These are phyloP conservation scores for Trialeurodes vaporariorum DNA, from an alignment of 1,140 invertebrate species.

Conservation along the genomic window DNA sequence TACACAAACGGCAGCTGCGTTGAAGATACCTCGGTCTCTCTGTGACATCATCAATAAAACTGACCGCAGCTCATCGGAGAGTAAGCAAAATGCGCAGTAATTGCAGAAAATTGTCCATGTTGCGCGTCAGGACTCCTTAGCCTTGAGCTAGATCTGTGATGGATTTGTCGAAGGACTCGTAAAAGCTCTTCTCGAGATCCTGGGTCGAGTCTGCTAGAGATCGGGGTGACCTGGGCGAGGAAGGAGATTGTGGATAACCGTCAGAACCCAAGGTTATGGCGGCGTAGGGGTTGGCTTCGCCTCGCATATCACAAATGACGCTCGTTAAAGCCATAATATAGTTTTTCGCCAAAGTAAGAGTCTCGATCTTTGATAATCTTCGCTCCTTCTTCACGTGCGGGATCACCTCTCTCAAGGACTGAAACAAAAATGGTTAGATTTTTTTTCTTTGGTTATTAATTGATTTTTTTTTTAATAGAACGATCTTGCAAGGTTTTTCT, in stretches of 20 bases:
- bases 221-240: not conserved
- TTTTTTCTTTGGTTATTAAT: no score
- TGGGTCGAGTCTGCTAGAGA: not conserved
- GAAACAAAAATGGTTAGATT: no score
- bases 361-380: constrained; percentile 82
- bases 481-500: no score
- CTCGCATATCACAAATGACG: constrained; percentile 62
- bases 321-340: constrained; percentile 88
- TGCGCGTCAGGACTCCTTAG: no score
- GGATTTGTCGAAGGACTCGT: not conserved
- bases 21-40: no score
- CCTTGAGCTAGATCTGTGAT: not conserved
- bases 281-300: constrained; percentile 36
- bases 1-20: no score
- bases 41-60: no score
- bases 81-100: no score
- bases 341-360: constrained; percentile 80
- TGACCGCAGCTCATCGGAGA: no score
- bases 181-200: not conserved
- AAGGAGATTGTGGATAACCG: not conserved
- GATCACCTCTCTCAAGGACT: constrained; percentile 78
- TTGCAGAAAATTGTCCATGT: no score
- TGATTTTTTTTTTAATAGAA: no score
- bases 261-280: not conserved
- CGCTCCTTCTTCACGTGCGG: constrained; percentile 80